Conservation (phyloP, 2,797 vertebrate species). For the Pangasius mekongensis region DNA sequence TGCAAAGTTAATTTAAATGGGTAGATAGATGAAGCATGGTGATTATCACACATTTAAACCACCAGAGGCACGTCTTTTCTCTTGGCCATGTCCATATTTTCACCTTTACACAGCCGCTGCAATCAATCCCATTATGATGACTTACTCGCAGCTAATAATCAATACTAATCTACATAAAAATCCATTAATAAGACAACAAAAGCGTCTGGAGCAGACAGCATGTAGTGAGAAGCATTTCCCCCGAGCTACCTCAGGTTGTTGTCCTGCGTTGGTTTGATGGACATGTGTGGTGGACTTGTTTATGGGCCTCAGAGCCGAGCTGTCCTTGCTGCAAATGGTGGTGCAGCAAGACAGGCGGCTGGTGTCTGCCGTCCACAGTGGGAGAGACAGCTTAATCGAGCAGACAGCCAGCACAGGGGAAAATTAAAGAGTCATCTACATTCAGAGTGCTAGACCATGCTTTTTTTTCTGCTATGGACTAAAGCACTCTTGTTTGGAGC, state of each 20-base stretch:
- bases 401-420: conserved; percentile 38
- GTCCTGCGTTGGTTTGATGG: conserved; percentile 51
- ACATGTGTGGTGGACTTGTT: conserved; percentile 56
- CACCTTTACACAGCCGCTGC: background rate
- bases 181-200: conserved; percentile 6
- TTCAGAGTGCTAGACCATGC: conserved; percentile 27
- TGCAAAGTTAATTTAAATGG: background rate
- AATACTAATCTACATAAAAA: conserved; percentile 37
- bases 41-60: conserved; percentile 22
- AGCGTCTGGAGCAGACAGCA: conserved; percentile 15
- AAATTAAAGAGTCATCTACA: conserved; percentile 53
- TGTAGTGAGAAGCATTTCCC: conserved; percentile 33
- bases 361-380: conserved; percentile 32
- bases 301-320: conserved; percentile 35
- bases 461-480: conserved; percentile 26
- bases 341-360: conserved; percentile 43
- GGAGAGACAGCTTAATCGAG: conserved; percentile 57
- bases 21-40: conserved; percentile 11
- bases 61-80: conserved; percentile 13
- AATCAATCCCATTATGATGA: conserved; percentile 9
- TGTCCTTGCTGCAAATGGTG: conserved; percentile 48
- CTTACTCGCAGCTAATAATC: conserved; percentile 47
- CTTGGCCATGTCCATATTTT: background rate
- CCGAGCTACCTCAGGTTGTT: conserved; percentile 32
- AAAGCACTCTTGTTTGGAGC: conserved; percentile 27